Percentiles rank a stretch among this genome's conserved stretches.
These are phyloP conservation scores for Globia sparganii DNA, from an alignment of 2,888 invertebrate species.

Conservation along the genomic window DNA sequence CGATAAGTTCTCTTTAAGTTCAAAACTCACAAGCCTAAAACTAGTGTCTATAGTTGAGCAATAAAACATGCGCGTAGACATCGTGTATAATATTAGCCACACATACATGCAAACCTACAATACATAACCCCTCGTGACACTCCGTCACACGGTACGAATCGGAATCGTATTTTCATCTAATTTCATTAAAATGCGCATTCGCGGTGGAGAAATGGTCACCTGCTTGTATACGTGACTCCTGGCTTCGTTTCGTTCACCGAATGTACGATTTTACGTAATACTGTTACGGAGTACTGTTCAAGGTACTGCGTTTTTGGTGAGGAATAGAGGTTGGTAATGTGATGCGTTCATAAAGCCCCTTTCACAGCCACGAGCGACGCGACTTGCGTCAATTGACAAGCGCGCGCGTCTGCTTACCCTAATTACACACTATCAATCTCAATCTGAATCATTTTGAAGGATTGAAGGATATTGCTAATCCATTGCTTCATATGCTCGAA, in stretches of 20 bases:
- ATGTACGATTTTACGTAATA: constrained; percentile 41
- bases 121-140: constrained; percentile 25
- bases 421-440: no score
- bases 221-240: constrained; percentile 19
- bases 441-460: no score
- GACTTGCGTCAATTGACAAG: not conserved
- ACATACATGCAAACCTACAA: not conserved
- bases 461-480: no score
- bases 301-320: constrained; percentile 30
- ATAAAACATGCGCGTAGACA: constrained; percentile 1
- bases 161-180: constrained; percentile 50
- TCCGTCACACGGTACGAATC: constrained; percentile 22
- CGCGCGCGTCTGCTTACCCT: not conserved
- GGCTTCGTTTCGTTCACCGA: not conserved
- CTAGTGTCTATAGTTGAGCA: constrained; percentile 4
- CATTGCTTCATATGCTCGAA: no score
- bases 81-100: constrained; percentile 15
- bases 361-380: not conserved
- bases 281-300: constrained; percentile 15
- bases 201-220: constrained; percentile 37
- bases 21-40: not conserved
- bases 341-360: not conserved
- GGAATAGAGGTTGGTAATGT: constrained; percentile 22
- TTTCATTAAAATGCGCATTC: constrained; percentile 48
- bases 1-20: not conserved